Base-by-base conservation (phyloP, 2,797 vertebrate genomes). In the Lemur catta region DNA sequence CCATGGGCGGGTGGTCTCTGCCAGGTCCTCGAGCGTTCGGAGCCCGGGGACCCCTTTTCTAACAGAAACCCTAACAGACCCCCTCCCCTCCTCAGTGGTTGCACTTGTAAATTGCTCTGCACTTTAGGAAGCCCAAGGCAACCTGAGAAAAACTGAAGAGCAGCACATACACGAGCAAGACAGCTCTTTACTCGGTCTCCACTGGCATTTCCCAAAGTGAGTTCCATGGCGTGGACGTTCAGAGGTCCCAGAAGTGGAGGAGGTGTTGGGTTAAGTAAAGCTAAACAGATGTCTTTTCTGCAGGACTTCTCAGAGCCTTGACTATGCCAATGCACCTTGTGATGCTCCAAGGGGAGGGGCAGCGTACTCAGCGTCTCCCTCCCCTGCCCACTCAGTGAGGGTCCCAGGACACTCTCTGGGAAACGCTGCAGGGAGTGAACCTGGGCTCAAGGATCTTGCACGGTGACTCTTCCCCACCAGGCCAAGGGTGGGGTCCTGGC, bases 251-350 rank as follows among this genome's bases (percentile, higher is more conserved):
- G 52, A 35, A 65, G 28, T 0, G 0, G 24, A 17, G 65, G 57
- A 69, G 8, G 50, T 0, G 0, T 6, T 6, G 33, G 59, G 7
- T 48, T 41, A 48, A 22, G 41, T 46, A 17, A 33, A 63, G 81
- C 35, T 46, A 15, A 43, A 28, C 22, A 11, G 9, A 1, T 0
- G 20, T 20, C 76, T 8, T 59, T 48, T 35, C 93, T 30, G 35
- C 35, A 35, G 75, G 52, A 48, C 93, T 93, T 87, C 38, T 93
- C 96, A 84, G 87, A 50, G 82, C 30, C 91, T 65, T 84, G 46
- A 20, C 63, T 4, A 0, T 26, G 33, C 72, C 1, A 6, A 1
- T 0, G 7, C 1, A 4, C 24, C 13, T 6, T 33, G n/a, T 5
- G 76, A 8, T 18, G 11, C 72, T 33, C 46, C 38, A 4, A 5